Evolutionary conservation across 2,888 invertebrate genomes (phyloP), one percentile per base, ranked within the genome.

Genomic region (Lithophane ornitopus): DNA sequence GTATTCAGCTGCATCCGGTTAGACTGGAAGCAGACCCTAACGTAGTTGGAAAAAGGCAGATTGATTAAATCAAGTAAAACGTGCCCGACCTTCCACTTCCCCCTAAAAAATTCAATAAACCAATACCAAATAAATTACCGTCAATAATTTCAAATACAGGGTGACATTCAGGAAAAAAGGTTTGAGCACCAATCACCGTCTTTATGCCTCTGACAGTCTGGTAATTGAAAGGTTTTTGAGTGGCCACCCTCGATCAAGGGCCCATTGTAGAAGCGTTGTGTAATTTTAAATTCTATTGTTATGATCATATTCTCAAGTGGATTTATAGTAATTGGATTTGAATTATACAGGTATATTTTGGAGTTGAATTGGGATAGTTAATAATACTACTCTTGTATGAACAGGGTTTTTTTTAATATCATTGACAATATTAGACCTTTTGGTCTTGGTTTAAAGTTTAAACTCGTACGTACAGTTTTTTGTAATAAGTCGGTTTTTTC

Each of bases 201-300:
- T 85, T 83, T 87, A 88, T 92, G 94, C 88, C 83, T 82, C 73
- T 93, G 94, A 94, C 94, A 94, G 92, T 90, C 87, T 76, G 54
- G 89, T 93, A 94, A 94, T 94, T 93, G 94, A 94, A 94, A 91
- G 93, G 89, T 91, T 90, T 92, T 91, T 81, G 88, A 94, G 93
- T 85, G 89, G 85, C 9, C 44, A 82, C 88, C 86, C 89, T 89
- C 91, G 87, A 90, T 90, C 90, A 89, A 82, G 49, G 72, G 78
- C 86, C 90, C 86, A 90, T 93, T 92, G 90, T 91, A 77, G 83
- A 81, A 77, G 81, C 80, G 85, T 88, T 88, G 90, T 91, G 90
- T 91, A 89, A 92, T 91, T 91, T 90, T 79, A 85, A 85, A 85
- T 82, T 72, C 85, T 77, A 88, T 91, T 91, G 89, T 91, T 73